Evolutionary conservation across 2,113 vertebrate species (phyloP), one percentile per base, ranked within the genome.

Genomic region (Ictidomys tridecemlineatus): DNA sequence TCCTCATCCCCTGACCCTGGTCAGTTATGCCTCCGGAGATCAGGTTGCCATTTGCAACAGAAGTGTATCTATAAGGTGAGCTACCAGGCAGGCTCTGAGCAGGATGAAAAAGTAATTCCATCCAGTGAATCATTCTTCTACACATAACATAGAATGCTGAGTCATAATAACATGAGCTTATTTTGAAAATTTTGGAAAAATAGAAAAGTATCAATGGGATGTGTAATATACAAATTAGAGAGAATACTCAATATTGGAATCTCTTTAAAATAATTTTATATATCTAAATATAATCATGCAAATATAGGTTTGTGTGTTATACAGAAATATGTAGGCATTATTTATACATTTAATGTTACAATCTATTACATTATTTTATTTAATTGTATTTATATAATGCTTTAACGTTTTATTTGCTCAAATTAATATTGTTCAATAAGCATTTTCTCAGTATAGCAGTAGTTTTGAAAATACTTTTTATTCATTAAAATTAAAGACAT

Each of bases 401-500:
- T 58, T 58, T 87, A 53, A 93, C 53, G 0, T 37, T 13, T 88
- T 74, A 48, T 80, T 85, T 28, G 22, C 85, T 85, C 58, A 14
- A 61, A 11, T 93, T 91, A 65, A 4, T 6, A 42, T 74, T 86
- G 12, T 74, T 65, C 4, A 45, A 3, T 13, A 26, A 79, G 28
- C 17, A 69, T 83, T 95, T 89, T 48, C 42, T 28, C 13, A 76
- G 67, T 24, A 70, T 87, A 87, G n/a, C 78, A 84, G 76, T 80
- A 39, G 53, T 42, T 91, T 42, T 92, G 22, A n/a, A 63, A 69
- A 87, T 5, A 53, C 7, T 39, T 93, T 89, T 85, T 92, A 34
- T 24, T 51, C 28, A 70, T 89, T 93, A 84, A 94, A 90, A 85
- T 95, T 80, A 3, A n/a, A 91, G 42, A n/a, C 56, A 69, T 37